Conservation (phyloP, 2,888 invertebrate species). For the Girardia tigrina region DNA sequence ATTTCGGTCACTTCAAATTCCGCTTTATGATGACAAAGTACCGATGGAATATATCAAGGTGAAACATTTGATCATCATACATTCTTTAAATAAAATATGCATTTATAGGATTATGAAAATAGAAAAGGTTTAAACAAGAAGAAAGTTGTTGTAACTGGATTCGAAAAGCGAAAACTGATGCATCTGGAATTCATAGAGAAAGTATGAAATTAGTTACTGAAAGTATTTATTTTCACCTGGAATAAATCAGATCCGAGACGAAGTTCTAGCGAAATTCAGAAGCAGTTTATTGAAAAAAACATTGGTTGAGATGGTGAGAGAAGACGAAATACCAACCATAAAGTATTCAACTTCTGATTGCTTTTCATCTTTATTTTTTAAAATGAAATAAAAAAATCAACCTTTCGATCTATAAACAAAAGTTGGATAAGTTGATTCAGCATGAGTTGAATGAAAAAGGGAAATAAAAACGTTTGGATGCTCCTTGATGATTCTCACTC, state of each 20-base stretch:
- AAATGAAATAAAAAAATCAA: no score
- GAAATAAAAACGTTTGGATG: no score
- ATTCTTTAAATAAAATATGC: background rate
- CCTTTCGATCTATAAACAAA: no score
- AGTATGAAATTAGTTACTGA: no score
- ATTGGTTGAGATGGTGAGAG: background rate
- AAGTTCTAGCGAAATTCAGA: background rate
- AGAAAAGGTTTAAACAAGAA: constrained; percentile 17
- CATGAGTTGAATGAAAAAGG: no score
- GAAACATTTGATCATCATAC: background rate
- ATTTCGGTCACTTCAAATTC: background rate
- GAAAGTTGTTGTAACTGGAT: background rate
- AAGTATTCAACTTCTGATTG: no score
- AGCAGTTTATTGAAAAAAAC: background rate
- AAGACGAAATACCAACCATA: background rate
- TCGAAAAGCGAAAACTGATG: background rate
- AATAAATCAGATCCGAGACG: background rate
- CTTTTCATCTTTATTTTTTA: no score
- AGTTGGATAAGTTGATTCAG: no score
- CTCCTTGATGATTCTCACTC: no score
- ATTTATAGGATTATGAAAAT: constrained; percentile 26
- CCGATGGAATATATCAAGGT: background rate
- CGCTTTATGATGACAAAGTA: background rate
- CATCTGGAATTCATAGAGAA: constrained; percentile 4
- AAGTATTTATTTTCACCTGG: no score